Conservation (phyloP, 2,888 invertebrate genomes). For the Notocelia uddmanniana region DNA sequence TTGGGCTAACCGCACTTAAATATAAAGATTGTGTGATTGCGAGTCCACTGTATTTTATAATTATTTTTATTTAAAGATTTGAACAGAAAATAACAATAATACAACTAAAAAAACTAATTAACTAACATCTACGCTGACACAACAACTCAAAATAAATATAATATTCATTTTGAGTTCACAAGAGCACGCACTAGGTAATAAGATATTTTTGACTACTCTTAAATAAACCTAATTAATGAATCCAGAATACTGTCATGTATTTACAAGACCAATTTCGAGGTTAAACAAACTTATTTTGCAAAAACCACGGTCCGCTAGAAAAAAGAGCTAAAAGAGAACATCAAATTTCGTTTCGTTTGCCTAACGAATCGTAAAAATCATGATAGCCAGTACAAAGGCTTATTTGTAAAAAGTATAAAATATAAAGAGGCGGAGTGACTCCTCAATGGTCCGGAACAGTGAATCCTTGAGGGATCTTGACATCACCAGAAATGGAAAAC, state of each 20-base stretch:
- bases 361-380: slow-evolving; percentile 43
- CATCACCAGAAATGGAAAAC: slow-evolving; percentile 55
- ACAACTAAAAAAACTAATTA: too few relatives aligned
- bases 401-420: slow-evolving; percentile 50
- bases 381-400: slow-evolving; percentile 42
- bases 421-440: slow-evolving; percentile 50
- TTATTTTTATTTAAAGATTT: too few relatives aligned
- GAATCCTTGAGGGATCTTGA: slow-evolving; percentile 52
- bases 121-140: neutral
- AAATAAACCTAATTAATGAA: neutral
- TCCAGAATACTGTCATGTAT: neutral
- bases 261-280: neutral
- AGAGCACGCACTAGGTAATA: neutral
- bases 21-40: too few relatives aligned
- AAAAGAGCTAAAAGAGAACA: slow-evolving; percentile 19
- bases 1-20: too few relatives aligned
- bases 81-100: too few relatives aligned
- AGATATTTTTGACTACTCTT: neutral
- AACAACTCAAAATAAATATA: neutral
- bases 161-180: neutral
- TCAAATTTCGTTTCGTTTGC: slow-evolving; percentile 34
- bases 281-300: neutral
- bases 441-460: slow-evolving; percentile 59
- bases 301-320: slow-evolving; percentile 1
- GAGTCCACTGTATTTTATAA: too few relatives aligned